Evolutionary conservation across 1,140 invertebrate genomes (phyloP), one percentile per base, ranked within the genome.

Genomic region (Triops longicaudatus): DNA sequence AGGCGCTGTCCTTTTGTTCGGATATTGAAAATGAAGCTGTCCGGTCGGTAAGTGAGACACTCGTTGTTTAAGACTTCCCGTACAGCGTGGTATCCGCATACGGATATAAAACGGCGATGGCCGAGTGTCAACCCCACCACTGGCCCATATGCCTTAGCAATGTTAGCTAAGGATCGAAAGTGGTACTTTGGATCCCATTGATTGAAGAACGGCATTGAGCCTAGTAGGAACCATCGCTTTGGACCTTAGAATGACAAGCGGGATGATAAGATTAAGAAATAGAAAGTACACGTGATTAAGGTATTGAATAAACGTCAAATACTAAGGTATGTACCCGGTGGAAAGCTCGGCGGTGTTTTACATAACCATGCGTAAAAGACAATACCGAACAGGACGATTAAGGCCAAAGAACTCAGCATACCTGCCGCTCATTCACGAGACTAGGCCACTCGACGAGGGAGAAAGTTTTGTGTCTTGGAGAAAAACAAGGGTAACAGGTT

Each of bases 1-100:
- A 28, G n/a, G n/a, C 37, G 4, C 41, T 37, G n/a, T 42, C 76
- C 76, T 5, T 72, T 73, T 12, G 76, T 77, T 26, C 76, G 27
- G 3, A 77, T 27, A 17, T 41, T 77, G 31, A 77, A 77, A n/a
- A 43, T 72, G 72, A 77, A 73, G 73, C 42, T 37, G 1, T 77
- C 73, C 10, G 76, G 76, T 12, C 76, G 37, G 2, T 73, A 41
- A 6, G 27, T 44, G n/a, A 77, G 41, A n/a, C 42, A 37, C 10
- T 71, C 31, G 31, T 77, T 77, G 31, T 14, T 43, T 7, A 77
- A 44, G 17, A 42, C 76, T 41, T 77, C 76, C 22, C 26, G 10
- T 26, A 31, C 76, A 12, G 72, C 76, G n/a, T 77, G 71, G 11
- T 27, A 42, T 17, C 76, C 72, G 22, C 17, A 42, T 27, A 77